Conservation (phyloP, 2,797 vertebrate genomes). For the Melanotaenia pygmaea region DNA sequence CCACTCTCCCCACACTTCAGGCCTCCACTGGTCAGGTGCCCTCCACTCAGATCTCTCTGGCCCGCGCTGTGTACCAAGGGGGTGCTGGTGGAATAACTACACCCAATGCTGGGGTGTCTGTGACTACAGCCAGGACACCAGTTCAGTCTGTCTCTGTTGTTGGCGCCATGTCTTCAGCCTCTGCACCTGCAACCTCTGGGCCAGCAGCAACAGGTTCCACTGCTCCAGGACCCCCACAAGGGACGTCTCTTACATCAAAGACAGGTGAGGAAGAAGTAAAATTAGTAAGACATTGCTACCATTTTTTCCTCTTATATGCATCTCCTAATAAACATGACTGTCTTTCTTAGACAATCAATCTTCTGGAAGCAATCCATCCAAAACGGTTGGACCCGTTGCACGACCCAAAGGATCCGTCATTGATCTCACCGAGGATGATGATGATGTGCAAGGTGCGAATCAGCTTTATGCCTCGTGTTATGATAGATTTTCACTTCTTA, state of each 20-base stretch:
- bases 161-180: slow-evolving; percentile 80
- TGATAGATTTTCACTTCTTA: background rate
- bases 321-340: background rate
- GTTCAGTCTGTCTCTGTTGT: slow-evolving; percentile 79
- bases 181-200: slow-evolving; percentile 77
- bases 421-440: slow-evolving; percentile 97
- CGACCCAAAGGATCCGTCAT: slow-evolving; percentile 92
- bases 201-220: slow-evolving; percentile 84
- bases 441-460: slow-evolving; percentile 87
- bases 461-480: background rate
- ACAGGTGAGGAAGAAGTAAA: slow-evolving; percentile 71
- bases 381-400: slow-evolving; percentile 78
- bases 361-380: slow-evolving; percentile 78
- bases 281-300: background rate
- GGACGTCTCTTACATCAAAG: slow-evolving; percentile 82
- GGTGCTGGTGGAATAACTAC: slow-evolving; percentile 79
- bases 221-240: slow-evolving; percentile 79
- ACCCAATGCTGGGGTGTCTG: slow-evolving; percentile 81
- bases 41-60: slow-evolving; percentile 73
- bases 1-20: slow-evolving; percentile 68
- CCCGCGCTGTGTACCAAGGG: slow-evolving; percentile 81
- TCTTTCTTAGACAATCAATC: slow-evolving; percentile 88
- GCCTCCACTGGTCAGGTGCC: slow-evolving; percentile 66
- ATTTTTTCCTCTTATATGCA: background rate
- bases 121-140: slow-evolving; percentile 80